Base-by-base conservation (phyloP, 2,113 vertebrate species). In the Pholis gunnellus region DNA sequence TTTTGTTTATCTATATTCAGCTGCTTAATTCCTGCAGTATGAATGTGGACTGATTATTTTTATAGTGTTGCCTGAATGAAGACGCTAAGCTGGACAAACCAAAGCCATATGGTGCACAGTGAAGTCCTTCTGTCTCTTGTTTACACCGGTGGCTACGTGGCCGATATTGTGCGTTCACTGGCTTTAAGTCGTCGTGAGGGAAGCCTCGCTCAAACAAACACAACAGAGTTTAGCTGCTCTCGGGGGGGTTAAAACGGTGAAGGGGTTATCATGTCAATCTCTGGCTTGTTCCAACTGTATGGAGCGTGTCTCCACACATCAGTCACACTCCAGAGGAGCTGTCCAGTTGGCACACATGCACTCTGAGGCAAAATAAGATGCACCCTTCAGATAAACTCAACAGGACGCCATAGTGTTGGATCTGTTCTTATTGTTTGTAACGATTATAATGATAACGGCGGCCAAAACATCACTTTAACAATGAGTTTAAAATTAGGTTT, bases 211-310 rank as follows among this genome's bases (percentile, higher is more conserved):
- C 60, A 79, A 78, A 82, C 72, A 81, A 84, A 86, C 56, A 78
- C 42, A 83, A 54, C 67, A 60, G 17, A 78, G 61, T n/a, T 40
- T 56, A 80, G 72, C 20, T 81, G 34, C 50, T 65, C 66, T 71
- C 9, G 1, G 66, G 78, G 44, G 70, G 78, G 78, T 86, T 79
- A 1, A 8, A 83, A 74, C 6, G 29, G 79, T 83, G 20, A 85
- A 22, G 75, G 73, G 75, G 89, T 88, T 90, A 87, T 93, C 88
- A 73, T 38, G 85, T 88, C 60, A 40, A 85, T 88, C 79, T 83
- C 52, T 71, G 66, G 61, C 76, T 72, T 36, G 50, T 88, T 87
- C 56, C 31, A 89, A 85, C 80, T 69, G 84, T 73, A 75, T 78
- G 54, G 42, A 76, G 15, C 40, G 70, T 82, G 79, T 82, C 74